Evolutionary conservation across 2,113 vertebrate species (phyloP), one percentile per base, ranked within the genome.

Genomic region (Hemiscyllium ocellatum): DNA sequence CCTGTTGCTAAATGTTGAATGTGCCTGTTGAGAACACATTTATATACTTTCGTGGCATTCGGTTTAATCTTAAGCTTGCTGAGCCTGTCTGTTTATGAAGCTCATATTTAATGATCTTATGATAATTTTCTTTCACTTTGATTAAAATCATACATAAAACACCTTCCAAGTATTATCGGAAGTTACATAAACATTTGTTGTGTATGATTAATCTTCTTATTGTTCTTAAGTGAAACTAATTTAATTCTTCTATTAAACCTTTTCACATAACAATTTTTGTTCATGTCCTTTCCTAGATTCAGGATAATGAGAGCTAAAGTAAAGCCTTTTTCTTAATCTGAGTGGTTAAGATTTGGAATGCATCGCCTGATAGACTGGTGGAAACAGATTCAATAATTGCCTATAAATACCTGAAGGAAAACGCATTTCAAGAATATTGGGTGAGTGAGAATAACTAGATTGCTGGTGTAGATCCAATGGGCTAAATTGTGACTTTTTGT

Each of bases 21-120:
- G 86, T 29, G 50, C 52, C 86, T 17, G 33, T 91, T 93, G 90
- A 93, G 90, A 93, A 93, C 61, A 93, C 50, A 56, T 89, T 89
- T 66, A 93, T 19, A 66, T 93, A 6, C 15, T 29, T 33, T 65
- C 4, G 33, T 68, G 33, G 8, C 17, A 47, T 69, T 94, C 22
- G 42, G 61, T 69, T n/a, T 65, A 90, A 90, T 90, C 69, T 68
- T 37, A 94, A 69, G 4, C 42, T 94, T 42, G 15, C 66, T 68
- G n/a, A 94, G 1, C 65, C 22, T 37, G 87, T 61, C 66, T 69
- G 61, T 70, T 69, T 22, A 94, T 12, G 37, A 94, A 69, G 91
- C 2, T 69, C 47, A 69, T 42, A 33, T 47, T 69, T 5, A 65
- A 65, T 90, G 13, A 61, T 29, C 87, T 65, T n/a, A 56, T n/a